Conservation (phyloP, 2,113 vertebrate species). For the Albula glossodonta region DNA sequence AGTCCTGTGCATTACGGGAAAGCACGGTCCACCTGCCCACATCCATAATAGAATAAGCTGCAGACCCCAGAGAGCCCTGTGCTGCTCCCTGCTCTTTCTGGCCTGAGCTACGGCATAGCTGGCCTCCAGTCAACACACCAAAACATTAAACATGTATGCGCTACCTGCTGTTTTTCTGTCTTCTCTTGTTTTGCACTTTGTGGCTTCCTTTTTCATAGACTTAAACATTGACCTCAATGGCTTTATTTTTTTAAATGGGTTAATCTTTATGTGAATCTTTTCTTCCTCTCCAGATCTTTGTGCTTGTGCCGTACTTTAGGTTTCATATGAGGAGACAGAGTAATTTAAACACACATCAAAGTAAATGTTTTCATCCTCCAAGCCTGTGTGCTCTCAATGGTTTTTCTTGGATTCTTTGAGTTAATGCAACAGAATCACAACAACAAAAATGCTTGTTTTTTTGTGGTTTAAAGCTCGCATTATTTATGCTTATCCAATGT, state of each 20-base stretch:
- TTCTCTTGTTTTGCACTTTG: neutral
- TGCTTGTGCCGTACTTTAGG: neutral
- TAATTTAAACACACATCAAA: neutral
- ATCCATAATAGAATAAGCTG: constrained; percentile 60
- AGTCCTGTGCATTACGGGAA: constrained; percentile 26
- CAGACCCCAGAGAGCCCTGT: constrained; percentile 34
- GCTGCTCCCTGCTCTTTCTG: neutral
- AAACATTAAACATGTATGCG: neutral
- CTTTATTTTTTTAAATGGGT: neutral
- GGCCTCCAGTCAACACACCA: neutral
- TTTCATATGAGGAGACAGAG: neutral
- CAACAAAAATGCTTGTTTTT: neutral
- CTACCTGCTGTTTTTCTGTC: neutral
- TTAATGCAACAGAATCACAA: neutral
- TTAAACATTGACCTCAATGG: neutral
- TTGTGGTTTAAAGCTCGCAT: neutral
- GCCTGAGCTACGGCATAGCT: constrained; percentile 4
- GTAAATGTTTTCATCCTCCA: neutral
- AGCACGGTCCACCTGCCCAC: constrained; percentile 44
- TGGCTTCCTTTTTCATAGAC: neutral
- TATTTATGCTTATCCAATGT: neutral
- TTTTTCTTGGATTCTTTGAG: neutral
- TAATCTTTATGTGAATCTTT: no score
- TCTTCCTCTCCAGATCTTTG: neutral
- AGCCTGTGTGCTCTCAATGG: neutral